These are phyloP conservation scores for Mystacornis crossleyi DNA, from an alignment of 2,113 vertebrate genomes.

Conservation along the genomic window DNA sequence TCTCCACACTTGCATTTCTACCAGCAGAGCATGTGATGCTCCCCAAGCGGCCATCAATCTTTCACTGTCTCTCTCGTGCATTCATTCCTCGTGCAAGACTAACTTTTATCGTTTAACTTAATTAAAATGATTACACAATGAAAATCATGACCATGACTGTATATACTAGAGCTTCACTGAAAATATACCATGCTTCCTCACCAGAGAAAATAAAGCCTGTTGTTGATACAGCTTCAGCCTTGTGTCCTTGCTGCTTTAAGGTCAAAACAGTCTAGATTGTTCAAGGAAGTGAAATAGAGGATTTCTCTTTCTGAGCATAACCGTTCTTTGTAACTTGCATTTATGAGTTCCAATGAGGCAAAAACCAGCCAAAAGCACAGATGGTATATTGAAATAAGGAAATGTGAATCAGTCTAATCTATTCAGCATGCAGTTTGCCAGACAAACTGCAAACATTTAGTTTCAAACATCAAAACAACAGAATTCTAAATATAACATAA, in stretches of 20 bases:
- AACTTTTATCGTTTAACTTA: slow-evolving; percentile 69
- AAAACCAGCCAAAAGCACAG: slow-evolving; percentile 51
- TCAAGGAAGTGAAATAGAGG: not conserved
- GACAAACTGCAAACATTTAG: slow-evolving; percentile 54
- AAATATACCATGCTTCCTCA: slow-evolving; percentile 8
- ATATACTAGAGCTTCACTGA: slow-evolving; percentile 1
- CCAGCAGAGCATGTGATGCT: not conserved
- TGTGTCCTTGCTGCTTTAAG: not conserved
- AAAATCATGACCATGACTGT: slow-evolving; percentile 59
- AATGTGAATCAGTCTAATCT: slow-evolving; percentile 45
- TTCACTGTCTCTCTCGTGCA: slow-evolving; percentile 32
- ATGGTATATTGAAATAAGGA: slow-evolving; percentile 51
- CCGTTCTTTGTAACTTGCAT: not conserved
- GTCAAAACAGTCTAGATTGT: not conserved
- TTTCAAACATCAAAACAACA: slow-evolving; percentile 48
- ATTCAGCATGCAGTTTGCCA: slow-evolving; percentile 41
- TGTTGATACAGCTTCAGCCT: not conserved
- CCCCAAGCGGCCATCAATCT: slow-evolving; percentile 52
- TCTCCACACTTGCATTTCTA: slow-evolving; percentile 2
- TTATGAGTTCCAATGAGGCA: slow-evolving; percentile 28
- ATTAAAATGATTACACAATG: slow-evolving; percentile 75
- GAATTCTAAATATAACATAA: slow-evolving; percentile 8
- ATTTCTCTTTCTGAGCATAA: not conserved
- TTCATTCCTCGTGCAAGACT: slow-evolving; percentile 71
- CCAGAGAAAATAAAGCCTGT: not conserved